A percentile compares a stretch with the other conserved stretches of the same genome.
phyloP scores from a whole-genome alignment of 2,113 vertebrate genomes.

The Oreamnos americanus region DNA sequence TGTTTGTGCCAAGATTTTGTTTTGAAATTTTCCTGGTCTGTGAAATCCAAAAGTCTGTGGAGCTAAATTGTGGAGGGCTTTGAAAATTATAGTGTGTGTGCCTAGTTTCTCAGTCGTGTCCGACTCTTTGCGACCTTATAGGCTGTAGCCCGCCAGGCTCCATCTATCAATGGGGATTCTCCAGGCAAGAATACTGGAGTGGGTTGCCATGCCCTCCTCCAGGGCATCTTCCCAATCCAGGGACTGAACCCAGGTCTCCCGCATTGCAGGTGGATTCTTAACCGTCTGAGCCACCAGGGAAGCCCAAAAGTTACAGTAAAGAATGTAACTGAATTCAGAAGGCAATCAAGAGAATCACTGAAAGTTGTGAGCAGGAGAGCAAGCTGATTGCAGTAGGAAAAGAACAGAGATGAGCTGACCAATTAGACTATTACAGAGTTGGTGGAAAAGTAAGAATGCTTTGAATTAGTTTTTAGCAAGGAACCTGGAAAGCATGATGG shows the following conservation, averaged over 20 bases:
- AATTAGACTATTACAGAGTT: not conserved
- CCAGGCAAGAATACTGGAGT: not conserved
- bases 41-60: conserved; percentile 18
- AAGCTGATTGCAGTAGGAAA: not conserved
- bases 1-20: conserved; percentile 37
- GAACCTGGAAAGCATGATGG: not conserved
- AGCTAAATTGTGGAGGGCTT: not conserved
- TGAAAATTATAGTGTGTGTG: not conserved
- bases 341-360: not conserved
- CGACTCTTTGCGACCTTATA: not conserved
- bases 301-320: not conserved
- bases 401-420: not conserved
- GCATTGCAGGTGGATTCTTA: not conserved
- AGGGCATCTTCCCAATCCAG: not conserved
- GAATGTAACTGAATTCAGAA: not conserved
- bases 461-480: conserved; percentile 17
- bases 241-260: not conserved
- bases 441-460: conserved; percentile 18
- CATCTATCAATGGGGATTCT: not conserved
- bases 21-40: conserved; percentile 23
- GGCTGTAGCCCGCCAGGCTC: not conserved
- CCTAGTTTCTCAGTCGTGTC: not conserved
- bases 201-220: not conserved
- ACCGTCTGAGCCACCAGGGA: not conserved
- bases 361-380: not conserved